Evolutionary conservation across 2,888 invertebrate genomes (phyloP), one percentile per base, ranked within the genome.

Genomic region (Euclidia mi): DNA sequence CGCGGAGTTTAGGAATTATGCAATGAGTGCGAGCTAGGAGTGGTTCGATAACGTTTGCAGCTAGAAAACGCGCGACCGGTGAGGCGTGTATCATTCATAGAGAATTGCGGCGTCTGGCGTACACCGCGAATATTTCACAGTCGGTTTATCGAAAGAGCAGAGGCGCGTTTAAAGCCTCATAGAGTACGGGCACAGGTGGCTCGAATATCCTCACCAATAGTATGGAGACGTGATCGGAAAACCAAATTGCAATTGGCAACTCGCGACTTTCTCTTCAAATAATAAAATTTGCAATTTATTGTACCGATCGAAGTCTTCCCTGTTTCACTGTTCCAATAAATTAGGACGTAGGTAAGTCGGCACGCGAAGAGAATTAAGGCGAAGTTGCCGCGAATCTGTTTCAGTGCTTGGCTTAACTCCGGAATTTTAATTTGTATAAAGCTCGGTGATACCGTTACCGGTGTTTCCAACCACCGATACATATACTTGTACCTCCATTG

Each of bases 261-360:
- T 90, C 87, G 89, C 88, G 89, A 90, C 89, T 89, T 91, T 89
- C 91, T 92, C 86, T 90, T 91, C 91, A 92, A 92, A 92, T 92
- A 92, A 92, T 91, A 90, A 92, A 92, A 92, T 92, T 91, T 92
- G 86, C 91, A 93, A 92, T 92, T 92, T 92, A 92, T 92, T 91
- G 89, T 87, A 79, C 81, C 89, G 85, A 90, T 91, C 87, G 84
- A 87, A 85, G 71, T 79, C 74, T 79, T 74, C 79, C 73, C 77
- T 81, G 87, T 84, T n/a, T n/a, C 87, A 85, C 67, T 78, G 79
- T 83, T 82, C 85, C 84, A 85, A 90, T 89, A 89, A 90, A 88
- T 90, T 90, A 88, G 84, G 72, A 72, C 76, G 81, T 72, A 82
- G 79, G 80, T 83, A 86, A 81, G 66, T 78, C 65, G 71, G 77